Evolutionary conservation across 2,113 vertebrate genomes (phyloP), one percentile per base, ranked within the genome.

Genomic region (Formicarius rufipectus): DNA sequence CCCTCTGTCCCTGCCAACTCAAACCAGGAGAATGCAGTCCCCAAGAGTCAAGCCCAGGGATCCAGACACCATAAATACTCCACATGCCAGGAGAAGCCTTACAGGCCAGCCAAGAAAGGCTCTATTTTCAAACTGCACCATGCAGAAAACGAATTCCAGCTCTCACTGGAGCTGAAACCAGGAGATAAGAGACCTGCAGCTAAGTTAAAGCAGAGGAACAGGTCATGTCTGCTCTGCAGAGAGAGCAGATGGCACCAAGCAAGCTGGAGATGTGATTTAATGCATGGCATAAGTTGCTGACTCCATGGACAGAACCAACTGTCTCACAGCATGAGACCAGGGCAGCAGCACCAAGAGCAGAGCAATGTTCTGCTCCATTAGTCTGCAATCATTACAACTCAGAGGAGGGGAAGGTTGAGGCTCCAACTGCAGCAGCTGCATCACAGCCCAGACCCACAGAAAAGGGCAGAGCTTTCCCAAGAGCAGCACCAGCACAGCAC

Each of bases 1-100:
- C 39, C 9, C 77, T 39, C 71, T 82, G 78, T 66, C 78, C 75
- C 67, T 77, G 87, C 75, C 90, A 83, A 75, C 89, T 58, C 80
- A 31, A 23, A 9, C 7, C 35, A 19, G 72, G 60, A 63, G 71
- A 94, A 90, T 5, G 30, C 53, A 66, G 85, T 75, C 77, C 93
- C 52, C 56, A 1, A 44, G 39, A 89, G 68, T 55, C 63, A 40
- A 83, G 58, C 75, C 90, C 1, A 3, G 60, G 40, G 56, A 93
- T 63, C 52, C 89, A 81, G 76, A 96, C 56, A 55, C 80, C 86
- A 72, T 44, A 86, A 95, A 92, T 89, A 95, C 39, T 77, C 72
- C 56, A 67, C 6, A 0, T 71, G 79, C 76, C 92, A 78, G n/a
- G 39, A 91, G 50, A 74, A 84, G 83, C 42, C 76, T 81, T 60